Evolutionary conservation across 2,113 vertebrate genomes (phyloP).

Genomic region (Circaetus gallicus): DNA sequence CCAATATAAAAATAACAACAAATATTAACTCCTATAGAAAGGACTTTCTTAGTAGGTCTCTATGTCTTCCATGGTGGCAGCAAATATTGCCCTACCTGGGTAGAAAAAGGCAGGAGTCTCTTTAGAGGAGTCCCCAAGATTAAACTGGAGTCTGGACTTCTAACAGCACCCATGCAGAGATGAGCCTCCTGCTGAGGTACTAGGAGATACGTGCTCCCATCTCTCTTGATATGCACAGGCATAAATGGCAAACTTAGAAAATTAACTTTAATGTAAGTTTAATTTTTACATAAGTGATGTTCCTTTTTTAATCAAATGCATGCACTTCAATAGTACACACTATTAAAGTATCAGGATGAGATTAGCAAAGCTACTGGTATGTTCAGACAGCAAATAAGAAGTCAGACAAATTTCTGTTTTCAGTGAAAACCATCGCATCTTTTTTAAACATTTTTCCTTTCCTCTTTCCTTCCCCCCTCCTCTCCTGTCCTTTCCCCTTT

Average conservation of each 20-base stretch:
- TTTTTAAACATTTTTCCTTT: neutral
- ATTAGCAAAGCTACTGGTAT: neutral
- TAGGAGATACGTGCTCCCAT: neutral
- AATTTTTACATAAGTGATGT: neutral
- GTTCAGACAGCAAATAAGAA: neutral
- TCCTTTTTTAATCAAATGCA: neutral
- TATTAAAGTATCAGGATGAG: neutral
- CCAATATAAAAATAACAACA: neutral
- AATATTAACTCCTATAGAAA: neutral
- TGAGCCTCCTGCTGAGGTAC: neutral
- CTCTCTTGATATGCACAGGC: neutral
- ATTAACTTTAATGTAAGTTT: neutral
- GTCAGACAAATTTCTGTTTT: neutral
- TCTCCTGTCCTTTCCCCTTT: neutral
- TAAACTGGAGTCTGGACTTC: neutral
- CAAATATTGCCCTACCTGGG: neutral
- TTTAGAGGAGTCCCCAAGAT: neutral
- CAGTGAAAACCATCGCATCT: neutral
- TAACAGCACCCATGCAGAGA: neutral
- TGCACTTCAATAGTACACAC: neutral
- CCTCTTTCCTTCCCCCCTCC: neutral
- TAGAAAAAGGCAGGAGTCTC: neutral
- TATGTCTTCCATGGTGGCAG: neutral
- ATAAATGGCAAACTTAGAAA: neutral
- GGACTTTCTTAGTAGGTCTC: neutral